These are phyloP conservation scores for Myzus persicae DNA, from an alignment of 1,140 invertebrate species.

Conservation along the genomic window DNA sequence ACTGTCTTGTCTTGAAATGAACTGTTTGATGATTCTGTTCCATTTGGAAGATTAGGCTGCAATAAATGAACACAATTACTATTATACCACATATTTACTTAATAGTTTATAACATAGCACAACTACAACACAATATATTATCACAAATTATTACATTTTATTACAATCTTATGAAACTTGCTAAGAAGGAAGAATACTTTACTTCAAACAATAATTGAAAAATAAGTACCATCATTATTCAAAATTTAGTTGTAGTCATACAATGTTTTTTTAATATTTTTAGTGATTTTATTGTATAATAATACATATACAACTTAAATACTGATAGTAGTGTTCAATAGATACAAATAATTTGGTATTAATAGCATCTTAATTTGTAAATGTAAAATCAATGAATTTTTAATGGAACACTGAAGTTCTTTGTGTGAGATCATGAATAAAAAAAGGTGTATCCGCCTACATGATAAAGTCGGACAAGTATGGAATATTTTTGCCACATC, in stretches of 20 bases:
- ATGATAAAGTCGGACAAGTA: conserved; percentile 7
- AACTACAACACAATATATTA: neutral
- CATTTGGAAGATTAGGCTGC: conserved; percentile 44
- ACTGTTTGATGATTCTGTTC: conserved; percentile 42
- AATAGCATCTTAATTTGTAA: neutral
- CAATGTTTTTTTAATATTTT: neutral
- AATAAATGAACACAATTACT: neutral
- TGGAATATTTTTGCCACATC: conserved; percentile 8
- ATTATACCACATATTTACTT: neutral
- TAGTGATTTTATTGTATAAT: conserved; percentile 2
- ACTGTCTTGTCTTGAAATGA: conserved; percentile 53
- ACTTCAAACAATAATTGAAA: neutral
- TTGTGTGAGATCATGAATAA: neutral
- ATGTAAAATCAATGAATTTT: neutral
- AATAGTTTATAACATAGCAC: neutral
- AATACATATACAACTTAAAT: neutral
- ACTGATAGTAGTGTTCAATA: neutral
- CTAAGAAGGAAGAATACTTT: neutral
- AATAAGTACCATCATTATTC: neutral
- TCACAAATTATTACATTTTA: neutral
- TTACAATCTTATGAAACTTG: neutral
- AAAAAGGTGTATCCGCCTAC: conserved; percentile 34
- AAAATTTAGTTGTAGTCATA: neutral
- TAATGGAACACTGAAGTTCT: neutral
- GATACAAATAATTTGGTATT: neutral